Conservation (phyloP, 2,888 invertebrate genomes). For the Drosophila infuscata region DNA sequence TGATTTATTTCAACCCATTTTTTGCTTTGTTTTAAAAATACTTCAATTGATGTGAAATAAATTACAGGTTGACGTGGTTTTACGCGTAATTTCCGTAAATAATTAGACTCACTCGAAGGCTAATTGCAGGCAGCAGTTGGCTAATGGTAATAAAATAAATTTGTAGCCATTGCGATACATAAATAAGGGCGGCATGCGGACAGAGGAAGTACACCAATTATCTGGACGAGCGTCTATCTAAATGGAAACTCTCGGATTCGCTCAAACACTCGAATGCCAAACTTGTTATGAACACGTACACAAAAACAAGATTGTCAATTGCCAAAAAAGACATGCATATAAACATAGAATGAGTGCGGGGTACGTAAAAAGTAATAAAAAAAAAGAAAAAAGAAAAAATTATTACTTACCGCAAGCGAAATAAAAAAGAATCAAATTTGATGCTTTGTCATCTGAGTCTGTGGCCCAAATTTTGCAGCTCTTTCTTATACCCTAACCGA, state of each 20-base stretch:
- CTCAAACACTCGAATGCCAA: slow-evolving; percentile 11
- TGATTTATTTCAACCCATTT: not conserved
- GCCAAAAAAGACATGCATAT: slow-evolving; percentile 8
- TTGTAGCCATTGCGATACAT: slow-evolving; percentile 28
- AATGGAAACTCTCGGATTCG: slow-evolving; percentile 17
- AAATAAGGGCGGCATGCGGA: not conserved
- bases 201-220: slow-evolving; percentile 58
- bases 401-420: slow-evolving; percentile 6
- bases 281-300: slow-evolving; percentile 56
- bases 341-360: not conserved
- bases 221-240: slow-evolving; percentile 20
- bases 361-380: slow-evolving; percentile 1
- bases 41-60: slow-evolving; percentile 74
- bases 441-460: slow-evolving; percentile 41
- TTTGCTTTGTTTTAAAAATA: slow-evolving; percentile 18
- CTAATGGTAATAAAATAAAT: slow-evolving; percentile 41
- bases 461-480: slow-evolving; percentile 35
- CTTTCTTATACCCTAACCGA: slow-evolving; percentile 20
- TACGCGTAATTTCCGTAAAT: slow-evolving; percentile 77
- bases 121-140: slow-evolving; percentile 48
- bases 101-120: slow-evolving; percentile 57
- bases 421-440: slow-evolving; percentile 29
- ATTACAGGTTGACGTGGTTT: slow-evolving; percentile 76
- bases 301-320: slow-evolving; percentile 44
- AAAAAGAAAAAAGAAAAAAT: slow-evolving; percentile 8